Conservation (phyloP, 2,888 invertebrate species). For the Eurois occulta region DNA sequence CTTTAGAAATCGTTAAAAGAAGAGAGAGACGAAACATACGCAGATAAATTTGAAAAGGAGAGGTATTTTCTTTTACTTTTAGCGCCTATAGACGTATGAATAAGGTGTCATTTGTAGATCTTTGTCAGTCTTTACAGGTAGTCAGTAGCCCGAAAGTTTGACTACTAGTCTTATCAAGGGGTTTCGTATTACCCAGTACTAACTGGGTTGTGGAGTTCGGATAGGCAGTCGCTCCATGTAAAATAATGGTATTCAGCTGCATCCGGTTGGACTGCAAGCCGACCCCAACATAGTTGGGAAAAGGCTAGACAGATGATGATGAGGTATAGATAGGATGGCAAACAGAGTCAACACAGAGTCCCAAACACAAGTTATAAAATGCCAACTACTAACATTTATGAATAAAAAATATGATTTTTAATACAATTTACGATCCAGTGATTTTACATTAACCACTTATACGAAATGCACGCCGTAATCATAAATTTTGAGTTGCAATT, state of each 20-base stretch:
- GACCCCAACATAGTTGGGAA: no score
- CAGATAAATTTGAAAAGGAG: not conserved
- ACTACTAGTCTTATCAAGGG: no score
- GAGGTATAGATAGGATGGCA: no score
- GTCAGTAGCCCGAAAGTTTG: no score
- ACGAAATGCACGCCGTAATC: slow-evolving; percentile 45
- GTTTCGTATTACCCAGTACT: no score
- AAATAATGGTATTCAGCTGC: no score
- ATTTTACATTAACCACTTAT: slow-evolving; percentile 45
- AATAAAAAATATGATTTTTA: slow-evolving; percentile 24
- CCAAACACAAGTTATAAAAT: slow-evolving; percentile 1
- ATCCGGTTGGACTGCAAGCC: no score
- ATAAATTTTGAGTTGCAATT: slow-evolving; percentile 57
- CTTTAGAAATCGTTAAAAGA: not conserved
- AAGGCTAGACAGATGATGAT: no score
- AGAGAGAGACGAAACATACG: not conserved
- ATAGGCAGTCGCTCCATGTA: no score
- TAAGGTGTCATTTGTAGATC: no score
- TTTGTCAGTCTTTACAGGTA: no score
- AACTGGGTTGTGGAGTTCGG: no score
- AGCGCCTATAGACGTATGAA: not conserved
- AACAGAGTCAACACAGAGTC: not conserved
- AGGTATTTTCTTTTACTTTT: not conserved
- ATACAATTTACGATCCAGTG: slow-evolving; percentile 30
- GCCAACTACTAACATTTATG: slow-evolving; percentile 6